Conservation (phyloP, 2,113 vertebrate species). For the Tursiops truncatus region DNA sequence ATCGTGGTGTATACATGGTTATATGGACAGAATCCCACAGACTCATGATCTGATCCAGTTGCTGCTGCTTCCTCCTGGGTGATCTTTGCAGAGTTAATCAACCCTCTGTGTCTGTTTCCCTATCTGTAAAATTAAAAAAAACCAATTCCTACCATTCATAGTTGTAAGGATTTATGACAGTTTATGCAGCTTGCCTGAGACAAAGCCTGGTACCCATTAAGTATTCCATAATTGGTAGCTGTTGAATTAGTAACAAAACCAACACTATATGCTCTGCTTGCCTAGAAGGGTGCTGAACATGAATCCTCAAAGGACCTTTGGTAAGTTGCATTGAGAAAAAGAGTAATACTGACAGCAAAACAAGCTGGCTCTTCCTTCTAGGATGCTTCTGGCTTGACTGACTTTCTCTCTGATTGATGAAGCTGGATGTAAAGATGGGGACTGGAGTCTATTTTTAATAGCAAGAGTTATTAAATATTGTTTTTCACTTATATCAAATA, state of each 20-base stretch:
- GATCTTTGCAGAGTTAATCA: not conserved
- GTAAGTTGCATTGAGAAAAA: not conserved
- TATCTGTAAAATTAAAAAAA: not conserved
- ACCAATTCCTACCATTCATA: not conserved
- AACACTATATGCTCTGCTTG: not conserved
- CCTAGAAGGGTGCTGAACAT: not conserved
- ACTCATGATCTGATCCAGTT: rapidly evolving
- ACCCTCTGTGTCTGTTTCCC: not conserved
- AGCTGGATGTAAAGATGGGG: not conserved
- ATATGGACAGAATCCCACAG: rapidly evolving
- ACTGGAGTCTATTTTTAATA: not conserved
- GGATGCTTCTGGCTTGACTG: not conserved
- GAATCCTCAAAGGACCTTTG: not conserved
- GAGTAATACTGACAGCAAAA: not conserved
- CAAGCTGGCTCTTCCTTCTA: not conserved
- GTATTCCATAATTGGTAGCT: not conserved
- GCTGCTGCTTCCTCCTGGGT: not conserved
- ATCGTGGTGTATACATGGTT: not conserved
- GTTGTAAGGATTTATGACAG: not conserved
- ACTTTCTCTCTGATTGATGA: not conserved
- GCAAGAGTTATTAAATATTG: not conserved
- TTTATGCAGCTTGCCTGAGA: not conserved
- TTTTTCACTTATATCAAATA: not conserved
- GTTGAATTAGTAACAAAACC: not conserved
- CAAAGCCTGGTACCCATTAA: not conserved